Evolutionary conservation across 2,113 vertebrate species (phyloP).

Genomic region (Psettodes erumei): DNA sequence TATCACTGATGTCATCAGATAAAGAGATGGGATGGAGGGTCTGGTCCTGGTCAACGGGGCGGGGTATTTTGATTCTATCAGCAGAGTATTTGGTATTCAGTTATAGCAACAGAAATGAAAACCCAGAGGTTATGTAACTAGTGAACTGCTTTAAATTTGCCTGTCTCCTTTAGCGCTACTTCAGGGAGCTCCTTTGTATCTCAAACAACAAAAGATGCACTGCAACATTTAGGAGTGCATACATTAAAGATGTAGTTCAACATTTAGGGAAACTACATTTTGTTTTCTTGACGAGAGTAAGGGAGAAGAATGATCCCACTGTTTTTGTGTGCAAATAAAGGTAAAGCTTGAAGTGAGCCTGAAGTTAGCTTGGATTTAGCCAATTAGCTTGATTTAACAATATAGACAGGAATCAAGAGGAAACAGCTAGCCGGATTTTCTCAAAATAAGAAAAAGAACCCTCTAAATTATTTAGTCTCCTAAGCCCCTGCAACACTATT

Average conservation of each 20-base stretch:
- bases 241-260: neutral
- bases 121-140: neutral
- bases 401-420: neutral
- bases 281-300: neutral
- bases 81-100: neutral
- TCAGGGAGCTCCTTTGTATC: too few species aligned
- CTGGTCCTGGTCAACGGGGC: slow-evolving; percentile 3
- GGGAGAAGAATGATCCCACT: neutral
- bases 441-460: neutral
- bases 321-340: neutral
- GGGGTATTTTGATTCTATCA: slow-evolving; percentile 14
- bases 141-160: too few species aligned
- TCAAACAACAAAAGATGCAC: too few species aligned
- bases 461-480: neutral
- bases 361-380: too few species aligned
- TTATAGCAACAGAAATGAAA: too few species aligned
- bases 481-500: neutral
- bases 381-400: neutral
- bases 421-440: neutral
- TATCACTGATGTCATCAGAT: slow-evolving; percentile 82
- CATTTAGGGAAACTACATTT: neutral
- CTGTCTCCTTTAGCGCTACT: too few species aligned
- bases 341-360: too few species aligned
- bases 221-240: too few species aligned
- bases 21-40: slow-evolving; percentile 61